Conservation (phyloP, 2,888 invertebrate species). For the Malachius bipustulatus region DNA sequence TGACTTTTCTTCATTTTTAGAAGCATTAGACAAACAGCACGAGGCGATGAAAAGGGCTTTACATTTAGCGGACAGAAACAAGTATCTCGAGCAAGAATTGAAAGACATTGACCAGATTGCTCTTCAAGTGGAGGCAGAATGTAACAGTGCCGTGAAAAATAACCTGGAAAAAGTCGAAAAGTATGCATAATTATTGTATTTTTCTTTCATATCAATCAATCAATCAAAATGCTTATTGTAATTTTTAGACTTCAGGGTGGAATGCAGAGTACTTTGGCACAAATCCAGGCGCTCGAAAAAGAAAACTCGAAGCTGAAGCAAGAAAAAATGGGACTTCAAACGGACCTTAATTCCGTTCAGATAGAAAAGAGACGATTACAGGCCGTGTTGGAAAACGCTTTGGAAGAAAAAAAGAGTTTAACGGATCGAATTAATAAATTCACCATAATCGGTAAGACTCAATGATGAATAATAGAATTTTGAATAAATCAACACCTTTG, state of each 20-base stretch:
- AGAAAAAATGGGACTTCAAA: slow-evolving; percentile 36
- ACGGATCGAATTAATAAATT: slow-evolving; percentile 46
- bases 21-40: slow-evolving; percentile 55
- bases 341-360: slow-evolving; percentile 39
- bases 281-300: slow-evolving; percentile 39
- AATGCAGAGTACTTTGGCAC: slow-evolving; percentile 37
- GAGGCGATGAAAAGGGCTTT: slow-evolving; percentile 71
- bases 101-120: slow-evolving; percentile 63
- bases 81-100: slow-evolving; percentile 55
- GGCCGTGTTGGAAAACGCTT: slow-evolving; percentile 41
- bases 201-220: slow-evolving; percentile 2
- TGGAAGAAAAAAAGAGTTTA: slow-evolving; percentile 45
- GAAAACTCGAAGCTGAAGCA: slow-evolving; percentile 37
- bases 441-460: slow-evolving; percentile 43
- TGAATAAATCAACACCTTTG: not conserved
- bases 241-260: slow-evolving; percentile 34
- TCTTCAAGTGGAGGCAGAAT: slow-evolving; percentile 62
- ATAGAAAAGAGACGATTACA: slow-evolving; percentile 48
- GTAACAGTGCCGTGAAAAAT: slow-evolving; percentile 53
- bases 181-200: slow-evolving; percentile 22
- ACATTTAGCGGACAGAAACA: slow-evolving; percentile 60
- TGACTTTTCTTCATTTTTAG: slow-evolving; percentile 32
- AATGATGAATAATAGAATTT: slow-evolving; percentile 1
- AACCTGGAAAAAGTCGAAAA: slow-evolving; percentile 42
- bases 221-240: too few relatives aligned